These are phyloP conservation scores for Seriola quinqueradiata DNA, from an alignment of 2,113 vertebrate species.

Conservation along the genomic window DNA sequence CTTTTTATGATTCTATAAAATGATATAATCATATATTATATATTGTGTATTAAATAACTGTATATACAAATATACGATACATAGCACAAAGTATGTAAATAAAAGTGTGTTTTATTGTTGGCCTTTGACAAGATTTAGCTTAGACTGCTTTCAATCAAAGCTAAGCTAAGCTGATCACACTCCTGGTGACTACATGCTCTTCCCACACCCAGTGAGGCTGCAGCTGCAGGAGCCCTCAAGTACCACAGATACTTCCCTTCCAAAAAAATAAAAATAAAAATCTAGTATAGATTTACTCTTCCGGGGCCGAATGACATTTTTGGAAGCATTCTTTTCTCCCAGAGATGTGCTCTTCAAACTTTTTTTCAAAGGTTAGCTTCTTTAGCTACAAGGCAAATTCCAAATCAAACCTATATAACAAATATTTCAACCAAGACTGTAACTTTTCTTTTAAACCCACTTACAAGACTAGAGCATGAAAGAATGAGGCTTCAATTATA, in stretches of 20 bases:
- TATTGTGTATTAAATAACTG: too few species aligned
- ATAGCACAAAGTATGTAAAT: not conserved
- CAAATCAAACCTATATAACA: constrained; percentile 32
- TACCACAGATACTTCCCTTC: not conserved
- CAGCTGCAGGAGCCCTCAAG: not conserved
- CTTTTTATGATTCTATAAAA: not conserved
- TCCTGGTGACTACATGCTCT: not conserved
- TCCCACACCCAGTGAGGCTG: not conserved
- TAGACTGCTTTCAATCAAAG: not conserved
- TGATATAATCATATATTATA: too few species aligned
- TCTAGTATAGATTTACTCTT: not conserved
- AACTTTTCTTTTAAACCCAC: constrained; percentile 48
- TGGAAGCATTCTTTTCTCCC: not conserved
- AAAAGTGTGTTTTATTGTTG: not conserved
- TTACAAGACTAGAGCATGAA: constrained; percentile 37
- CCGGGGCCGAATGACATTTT: constrained; percentile 33
- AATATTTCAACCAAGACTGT: constrained; percentile 15
- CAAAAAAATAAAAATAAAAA: not conserved
- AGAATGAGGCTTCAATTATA: constrained; percentile 57
- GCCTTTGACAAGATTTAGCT: not conserved
- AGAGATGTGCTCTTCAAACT: constrained; percentile 29
- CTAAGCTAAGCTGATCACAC: not conserved
- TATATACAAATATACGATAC: not conserved
- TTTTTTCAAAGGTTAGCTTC: constrained; percentile 35
- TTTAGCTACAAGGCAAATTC: constrained; percentile 2